phyloP scores from a whole-genome alignment of 2,797 vertebrate species.

The Typhlichthys subterraneus region DNA sequence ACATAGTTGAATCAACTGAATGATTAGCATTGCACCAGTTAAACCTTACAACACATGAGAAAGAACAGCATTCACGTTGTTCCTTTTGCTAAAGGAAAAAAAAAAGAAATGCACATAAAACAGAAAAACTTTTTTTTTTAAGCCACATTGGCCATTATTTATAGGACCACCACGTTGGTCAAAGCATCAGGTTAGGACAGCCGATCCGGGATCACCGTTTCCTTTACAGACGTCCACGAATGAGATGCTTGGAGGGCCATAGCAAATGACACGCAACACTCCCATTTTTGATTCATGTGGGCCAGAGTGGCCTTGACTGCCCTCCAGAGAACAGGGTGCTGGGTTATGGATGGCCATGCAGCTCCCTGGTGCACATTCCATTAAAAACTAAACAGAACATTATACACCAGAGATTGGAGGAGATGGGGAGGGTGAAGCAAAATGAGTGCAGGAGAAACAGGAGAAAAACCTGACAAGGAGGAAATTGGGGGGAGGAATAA shows the following conservation, averaged over 20 bases:
- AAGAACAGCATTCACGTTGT: background rate
- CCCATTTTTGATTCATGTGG: constrained; percentile 39
- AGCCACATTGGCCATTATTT: background rate
- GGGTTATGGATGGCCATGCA: constrained; percentile 53
- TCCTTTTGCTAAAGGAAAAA: background rate
- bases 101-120: no score
- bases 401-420: constrained; percentile 39
- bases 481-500: background rate
- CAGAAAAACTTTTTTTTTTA: no score
- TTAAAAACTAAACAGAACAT: constrained; percentile 62
- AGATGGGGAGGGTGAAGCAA: background rate
- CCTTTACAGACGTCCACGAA: constrained; percentile 14
- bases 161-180: no score
- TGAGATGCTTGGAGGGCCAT: constrained; percentile 12
- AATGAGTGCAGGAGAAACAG: background rate
- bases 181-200: no score
- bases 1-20: background rate
- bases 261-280: constrained; percentile 30
- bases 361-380: constrained; percentile 58
- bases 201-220: background rate
- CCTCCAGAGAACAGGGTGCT: constrained; percentile 37
- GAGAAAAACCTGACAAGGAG: background rate
- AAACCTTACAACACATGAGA: background rate
- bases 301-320: constrained; percentile 20
- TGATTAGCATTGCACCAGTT: background rate